Evolutionary conservation across 2,797 vertebrate species (phyloP), one percentile per base, ranked within the genome.

Genomic region (Mus spretus): DNA sequence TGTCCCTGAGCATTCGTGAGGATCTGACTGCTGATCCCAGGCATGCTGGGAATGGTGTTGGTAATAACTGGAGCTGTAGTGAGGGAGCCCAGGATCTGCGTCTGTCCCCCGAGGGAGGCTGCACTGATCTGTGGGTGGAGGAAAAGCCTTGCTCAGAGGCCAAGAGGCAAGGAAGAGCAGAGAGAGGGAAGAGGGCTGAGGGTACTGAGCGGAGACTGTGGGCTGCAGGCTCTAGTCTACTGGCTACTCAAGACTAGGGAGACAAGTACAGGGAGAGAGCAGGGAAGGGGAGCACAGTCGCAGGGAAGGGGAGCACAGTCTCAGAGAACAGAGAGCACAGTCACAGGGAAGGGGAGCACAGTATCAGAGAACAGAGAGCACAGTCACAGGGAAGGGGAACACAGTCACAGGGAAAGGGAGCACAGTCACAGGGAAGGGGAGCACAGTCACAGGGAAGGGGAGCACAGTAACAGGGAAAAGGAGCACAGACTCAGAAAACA

Each of bases 1-100:
- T 99, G 99, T 96, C 99, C 99, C 97, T 99, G 99, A 94, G 99
- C 99, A 78, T 99, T 99, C 86, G 99, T 99, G 98, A 99, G 99
- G 97, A 99, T 99, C 98, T 99, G 99, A 94, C 99, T 99, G 96
- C 99, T 99, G 98, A 99, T 98, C 96, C 99, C 99, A 2, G 99
- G 99, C 98, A 99, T 98, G 96, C 98, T 99, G 97, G 99, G 98
- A 98, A 99, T 99, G 98, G 99, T 97, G 82, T 98, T 99, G 96
- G 99, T 98, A 97, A 99, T 98, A 97, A 99, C 99, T 1, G 99
- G 99, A 85, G 99, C 97, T 67, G 99, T 99, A 1, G 99, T 98
- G 90, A 99, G 98, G 53, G 99, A 99, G 93, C 99, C 99, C 91
- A 99, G 99, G 90, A 99, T 99, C 98, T 99, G 99, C 0, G 99